Evolutionary conservation across 2,113 vertebrate species (phyloP).

Genomic region (Oryzias woworae): DNA sequence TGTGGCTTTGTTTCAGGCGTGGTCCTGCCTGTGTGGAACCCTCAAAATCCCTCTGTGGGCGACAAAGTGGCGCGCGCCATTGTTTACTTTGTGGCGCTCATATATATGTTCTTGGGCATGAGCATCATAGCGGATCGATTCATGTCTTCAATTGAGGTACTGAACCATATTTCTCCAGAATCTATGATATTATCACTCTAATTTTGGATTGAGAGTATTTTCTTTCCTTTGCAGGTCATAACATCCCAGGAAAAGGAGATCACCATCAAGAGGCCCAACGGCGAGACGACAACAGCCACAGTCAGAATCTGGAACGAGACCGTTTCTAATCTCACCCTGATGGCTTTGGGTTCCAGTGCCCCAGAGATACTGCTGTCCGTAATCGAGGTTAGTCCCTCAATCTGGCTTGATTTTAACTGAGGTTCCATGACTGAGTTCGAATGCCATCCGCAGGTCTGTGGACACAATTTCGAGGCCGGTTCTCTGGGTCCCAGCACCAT

Average conservation of each 20-base stretch:
- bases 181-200: no score
- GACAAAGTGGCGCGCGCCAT: conserved; percentile 84
- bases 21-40: conserved; percentile 82
- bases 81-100: conserved; percentile 84
- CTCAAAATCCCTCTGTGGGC: conserved; percentile 83
- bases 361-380: conserved; percentile 85
- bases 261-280: conserved; percentile 80
- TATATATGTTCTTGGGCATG: conserved; percentile 88
- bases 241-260: conserved; percentile 86
- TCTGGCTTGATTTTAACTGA: conserved; percentile 15
- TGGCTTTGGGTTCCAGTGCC: conserved; percentile 84
- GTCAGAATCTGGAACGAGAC: conserved; percentile 87
- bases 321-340: conserved; percentile 84
- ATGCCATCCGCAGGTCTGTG: conserved; percentile 71
- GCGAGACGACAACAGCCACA: conserved; percentile 81
- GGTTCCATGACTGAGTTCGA: conserved; percentile 8
- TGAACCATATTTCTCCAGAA: no score
- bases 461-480: conserved; percentile 79
- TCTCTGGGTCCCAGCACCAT: conserved; percentile 84
- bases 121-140: conserved; percentile 85
- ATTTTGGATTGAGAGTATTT: background rate
- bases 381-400: conserved; percentile 72
- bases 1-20: conserved; percentile 61
- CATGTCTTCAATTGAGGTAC: conserved; percentile 84
- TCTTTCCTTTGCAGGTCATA: conserved; percentile 72